These are phyloP conservation scores for Plestiodon gilberti DNA, from an alignment of 2,113 vertebrate species.

Conservation along the genomic window DNA sequence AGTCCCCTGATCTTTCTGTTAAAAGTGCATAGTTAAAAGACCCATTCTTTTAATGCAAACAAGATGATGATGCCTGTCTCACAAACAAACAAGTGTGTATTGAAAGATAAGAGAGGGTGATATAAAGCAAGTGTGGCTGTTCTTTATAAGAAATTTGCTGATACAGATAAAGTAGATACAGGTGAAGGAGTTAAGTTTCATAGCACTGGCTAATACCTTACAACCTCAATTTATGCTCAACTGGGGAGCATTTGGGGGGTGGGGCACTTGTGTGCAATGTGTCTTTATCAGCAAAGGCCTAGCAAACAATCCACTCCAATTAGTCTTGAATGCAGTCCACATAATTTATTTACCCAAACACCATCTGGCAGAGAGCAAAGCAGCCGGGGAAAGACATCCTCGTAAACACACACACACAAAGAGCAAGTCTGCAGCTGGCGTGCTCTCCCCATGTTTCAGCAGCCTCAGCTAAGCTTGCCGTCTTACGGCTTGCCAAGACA, in stretches of 20 bases:
- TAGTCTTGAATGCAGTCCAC: neutral
- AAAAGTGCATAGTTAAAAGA: neutral
- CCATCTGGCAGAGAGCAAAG: neutral
- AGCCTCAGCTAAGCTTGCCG: neutral
- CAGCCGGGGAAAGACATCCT: neutral
- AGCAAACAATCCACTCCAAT: neutral
- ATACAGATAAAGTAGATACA: neutral
- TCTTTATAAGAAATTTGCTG: neutral
- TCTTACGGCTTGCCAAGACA: neutral
- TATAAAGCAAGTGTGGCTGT: neutral
- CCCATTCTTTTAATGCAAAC: neutral
- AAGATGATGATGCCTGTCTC: neutral
- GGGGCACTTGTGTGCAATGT: neutral
- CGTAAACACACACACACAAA: neutral
- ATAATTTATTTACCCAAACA: neutral
- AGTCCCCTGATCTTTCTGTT: neutral
- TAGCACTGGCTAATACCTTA: neutral
- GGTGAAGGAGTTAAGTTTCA: neutral
- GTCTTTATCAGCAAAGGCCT: constrained; percentile 20
- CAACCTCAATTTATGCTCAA: neutral
- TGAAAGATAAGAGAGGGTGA: neutral
- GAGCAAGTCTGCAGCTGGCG: neutral
- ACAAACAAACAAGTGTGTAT: neutral
- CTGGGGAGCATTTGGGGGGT: rapidly evolving
- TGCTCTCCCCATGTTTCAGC: neutral